phyloP scores from a whole-genome alignment of 2,888 invertebrate genomes.

The Mesochorus sp. region DNA sequence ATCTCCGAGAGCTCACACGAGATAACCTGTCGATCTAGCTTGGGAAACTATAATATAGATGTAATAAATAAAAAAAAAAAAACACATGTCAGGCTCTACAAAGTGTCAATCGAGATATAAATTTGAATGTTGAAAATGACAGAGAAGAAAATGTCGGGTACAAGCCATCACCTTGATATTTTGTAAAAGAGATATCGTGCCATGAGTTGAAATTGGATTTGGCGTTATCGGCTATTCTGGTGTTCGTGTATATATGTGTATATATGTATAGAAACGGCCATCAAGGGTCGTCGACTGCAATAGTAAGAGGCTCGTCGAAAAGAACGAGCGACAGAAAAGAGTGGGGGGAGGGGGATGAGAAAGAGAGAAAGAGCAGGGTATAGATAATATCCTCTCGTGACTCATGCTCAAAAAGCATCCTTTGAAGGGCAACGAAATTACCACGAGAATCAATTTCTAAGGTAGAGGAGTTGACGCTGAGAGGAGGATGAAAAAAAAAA shows the following conservation, averaged over 20 bases:
- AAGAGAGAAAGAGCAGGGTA: too few relatives aligned
- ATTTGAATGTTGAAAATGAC: not conserved
- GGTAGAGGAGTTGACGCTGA: constrained; percentile 22
- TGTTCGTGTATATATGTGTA: not conserved
- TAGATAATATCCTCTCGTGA: constrained; percentile 32
- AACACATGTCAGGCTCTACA: not conserved
- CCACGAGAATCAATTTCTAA: constrained; percentile 61
- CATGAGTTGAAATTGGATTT: constrained; percentile 18
- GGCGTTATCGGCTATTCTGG: constrained; percentile 4
- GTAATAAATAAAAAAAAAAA: too few relatives aligned
- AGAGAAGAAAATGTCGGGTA: not conserved
- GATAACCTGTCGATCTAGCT: too few relatives aligned
- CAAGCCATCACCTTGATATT: not conserved
- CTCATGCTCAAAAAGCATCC: not conserved
- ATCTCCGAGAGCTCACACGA: too few relatives aligned
- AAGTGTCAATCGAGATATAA: not conserved
- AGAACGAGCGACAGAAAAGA: constrained; percentile 15
- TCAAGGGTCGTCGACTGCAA: constrained; percentile 9
- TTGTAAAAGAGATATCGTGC: not conserved
- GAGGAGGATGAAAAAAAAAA: constrained; percentile 10
- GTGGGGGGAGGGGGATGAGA: constrained; percentile 17
- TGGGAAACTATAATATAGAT: too few relatives aligned
- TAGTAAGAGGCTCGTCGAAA: constrained; percentile 26
- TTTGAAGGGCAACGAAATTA: constrained; percentile 35
- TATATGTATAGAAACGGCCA: not conserved